Percentiles rank a stretch among this genome's conserved stretches.
These are phyloP conservation scores for Campoletis sonorensis DNA, from an alignment of 1,140 invertebrate genomes.

Conservation along the genomic window DNA sequence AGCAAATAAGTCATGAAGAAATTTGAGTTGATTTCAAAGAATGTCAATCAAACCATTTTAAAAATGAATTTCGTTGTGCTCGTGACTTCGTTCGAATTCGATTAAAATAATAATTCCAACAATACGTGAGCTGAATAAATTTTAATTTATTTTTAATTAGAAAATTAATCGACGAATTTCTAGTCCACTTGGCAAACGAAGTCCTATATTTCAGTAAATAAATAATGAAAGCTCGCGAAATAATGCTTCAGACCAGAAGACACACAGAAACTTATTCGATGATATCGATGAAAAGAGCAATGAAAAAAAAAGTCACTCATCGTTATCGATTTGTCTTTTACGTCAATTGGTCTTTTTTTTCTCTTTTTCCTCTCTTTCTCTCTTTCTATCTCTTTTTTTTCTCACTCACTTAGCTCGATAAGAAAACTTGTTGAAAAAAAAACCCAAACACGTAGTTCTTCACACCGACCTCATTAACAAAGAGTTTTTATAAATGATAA, in stretches of 20 bases:
- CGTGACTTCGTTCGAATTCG: too few species aligned
- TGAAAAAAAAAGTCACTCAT: conserved; percentile 26
- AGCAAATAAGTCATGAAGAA: too few species aligned
- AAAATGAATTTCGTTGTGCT: too few species aligned
- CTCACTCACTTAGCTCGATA: background rate
- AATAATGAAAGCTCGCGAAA: conserved; percentile 26
- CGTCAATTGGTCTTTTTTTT: conserved; percentile 26
- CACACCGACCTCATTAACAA: background rate
- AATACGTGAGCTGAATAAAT: background rate
- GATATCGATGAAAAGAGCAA: conserved; percentile 2
- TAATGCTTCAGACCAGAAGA: background rate
- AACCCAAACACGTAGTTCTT: background rate
- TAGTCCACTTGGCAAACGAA: background rate
- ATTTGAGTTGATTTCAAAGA: too few species aligned
- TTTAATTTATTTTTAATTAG: background rate
- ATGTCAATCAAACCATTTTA: too few species aligned
- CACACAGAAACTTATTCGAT: background rate
- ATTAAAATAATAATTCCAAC: too few species aligned
- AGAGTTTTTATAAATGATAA: too few species aligned
- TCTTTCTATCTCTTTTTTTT: background rate
- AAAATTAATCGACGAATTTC: background rate
- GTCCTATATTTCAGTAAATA: background rate
- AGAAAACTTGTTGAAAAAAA: background rate
- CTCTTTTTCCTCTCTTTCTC: background rate
- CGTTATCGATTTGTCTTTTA: conserved; percentile 12